Percentiles rank a stretch among this genome's conserved stretches.
phyloP scores from a whole-genome alignment of 2,797 vertebrate species.

The Bovichtus variegatus region DNA sequence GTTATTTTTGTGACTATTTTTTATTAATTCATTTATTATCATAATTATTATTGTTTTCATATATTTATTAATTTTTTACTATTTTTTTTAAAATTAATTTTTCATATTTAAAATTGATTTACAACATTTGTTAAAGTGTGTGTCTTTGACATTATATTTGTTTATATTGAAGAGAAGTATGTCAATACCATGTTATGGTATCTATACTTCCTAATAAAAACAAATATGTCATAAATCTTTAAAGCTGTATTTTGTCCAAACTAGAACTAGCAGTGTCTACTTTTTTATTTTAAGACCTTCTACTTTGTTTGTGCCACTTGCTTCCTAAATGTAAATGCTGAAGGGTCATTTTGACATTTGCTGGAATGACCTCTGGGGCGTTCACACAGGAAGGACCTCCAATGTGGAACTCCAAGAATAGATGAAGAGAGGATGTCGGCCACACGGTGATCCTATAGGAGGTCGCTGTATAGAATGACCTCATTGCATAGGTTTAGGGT shows the following conservation, averaged over 20 bases:
- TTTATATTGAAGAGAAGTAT: too few species aligned
- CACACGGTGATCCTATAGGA: conserved; percentile 66
- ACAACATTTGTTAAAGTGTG: too few species aligned
- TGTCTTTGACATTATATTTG: too few species aligned
- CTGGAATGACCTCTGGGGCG: conserved; percentile 67
- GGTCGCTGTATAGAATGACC: conserved; percentile 56
- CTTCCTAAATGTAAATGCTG: conserved; percentile 51
- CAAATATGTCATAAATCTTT: conserved; percentile 30
- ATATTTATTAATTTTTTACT: too few species aligned
- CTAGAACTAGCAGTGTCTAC: not conserved
- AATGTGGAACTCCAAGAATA: conserved; percentile 74
- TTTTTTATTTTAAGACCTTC: conserved; percentile 58
- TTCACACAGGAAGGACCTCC: conserved; percentile 71
- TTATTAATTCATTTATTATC: too few species aligned
- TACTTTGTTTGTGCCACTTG: conserved; percentile 47
- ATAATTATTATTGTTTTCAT: too few species aligned
- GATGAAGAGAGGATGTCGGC: conserved; percentile 60
- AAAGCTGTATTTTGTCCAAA: conserved; percentile 20
- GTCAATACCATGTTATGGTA: too few species aligned
- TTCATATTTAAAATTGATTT: too few species aligned
- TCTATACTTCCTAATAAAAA: too few species aligned
- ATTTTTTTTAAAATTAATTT: too few species aligned
- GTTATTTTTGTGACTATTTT: too few species aligned
- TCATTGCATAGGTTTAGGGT: conserved; percentile 27
- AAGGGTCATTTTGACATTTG: conserved; percentile 73